A percentile compares a stretch with the other conserved stretches of the same genome.
Conservation (phyloP, 2,113 vertebrate genomes). For the Micronycteris hirsuta region DNA sequence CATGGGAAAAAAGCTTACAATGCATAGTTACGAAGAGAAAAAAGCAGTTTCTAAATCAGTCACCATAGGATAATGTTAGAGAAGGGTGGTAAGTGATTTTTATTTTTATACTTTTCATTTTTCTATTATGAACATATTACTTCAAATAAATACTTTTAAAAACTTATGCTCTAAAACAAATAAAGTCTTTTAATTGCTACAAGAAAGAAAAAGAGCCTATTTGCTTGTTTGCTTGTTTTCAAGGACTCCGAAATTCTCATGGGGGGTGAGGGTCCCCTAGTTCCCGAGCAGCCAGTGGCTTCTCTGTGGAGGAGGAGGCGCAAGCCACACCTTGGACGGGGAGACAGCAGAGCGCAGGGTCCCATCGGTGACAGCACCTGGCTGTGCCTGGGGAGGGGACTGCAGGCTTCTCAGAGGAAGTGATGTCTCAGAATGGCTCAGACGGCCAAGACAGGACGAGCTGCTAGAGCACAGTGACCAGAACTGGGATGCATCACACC, state of each 20-base stretch:
- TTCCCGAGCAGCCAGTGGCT: neutral
- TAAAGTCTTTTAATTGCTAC: neutral
- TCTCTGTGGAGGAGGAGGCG: neutral
- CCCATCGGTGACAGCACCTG: neutral
- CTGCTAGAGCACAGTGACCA: neutral
- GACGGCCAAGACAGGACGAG: neutral
- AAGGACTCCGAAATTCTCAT: neutral
- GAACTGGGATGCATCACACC: neutral
- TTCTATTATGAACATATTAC: neutral
- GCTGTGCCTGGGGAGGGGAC: too few species aligned
- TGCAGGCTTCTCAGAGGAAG: neutral
- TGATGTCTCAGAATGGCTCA: neutral
- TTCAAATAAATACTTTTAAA: neutral
- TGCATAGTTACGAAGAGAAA: neutral
- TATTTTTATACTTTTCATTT: constrained; percentile 3
- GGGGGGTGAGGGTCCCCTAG: neutral
- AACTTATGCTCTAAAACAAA: neutral
- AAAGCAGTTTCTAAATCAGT: neutral
- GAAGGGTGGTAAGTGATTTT: neutral
- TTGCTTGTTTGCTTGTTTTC: neutral
- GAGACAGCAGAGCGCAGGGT: neutral
- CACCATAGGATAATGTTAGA: neutral
- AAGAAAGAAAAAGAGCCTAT: neutral
- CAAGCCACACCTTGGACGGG: too few species aligned
- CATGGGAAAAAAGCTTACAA: neutral